Evolutionary conservation across 2,797 vertebrate species (phyloP).

Genomic region (Malurus leucopterus): DNA sequence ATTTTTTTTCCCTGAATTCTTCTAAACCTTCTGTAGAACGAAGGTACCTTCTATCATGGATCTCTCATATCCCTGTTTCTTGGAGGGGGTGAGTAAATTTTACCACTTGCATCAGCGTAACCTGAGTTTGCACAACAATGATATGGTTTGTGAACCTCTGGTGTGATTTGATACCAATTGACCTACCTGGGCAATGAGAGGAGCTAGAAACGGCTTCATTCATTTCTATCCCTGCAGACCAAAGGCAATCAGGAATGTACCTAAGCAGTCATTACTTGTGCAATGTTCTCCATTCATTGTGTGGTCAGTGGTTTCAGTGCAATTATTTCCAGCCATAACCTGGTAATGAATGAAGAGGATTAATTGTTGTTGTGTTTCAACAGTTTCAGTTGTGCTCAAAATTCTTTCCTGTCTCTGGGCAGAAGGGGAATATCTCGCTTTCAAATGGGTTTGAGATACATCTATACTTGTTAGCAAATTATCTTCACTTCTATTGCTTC

Average conservation of each 20-base stretch:
- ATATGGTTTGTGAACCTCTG: background rate
- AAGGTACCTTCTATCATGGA: background rate
- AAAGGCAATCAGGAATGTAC: background rate
- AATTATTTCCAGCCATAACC: background rate
- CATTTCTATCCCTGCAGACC: background rate
- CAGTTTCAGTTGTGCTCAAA: background rate
- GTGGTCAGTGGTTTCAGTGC: background rate
- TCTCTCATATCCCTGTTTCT: background rate
- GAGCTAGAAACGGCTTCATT: background rate
- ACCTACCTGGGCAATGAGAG: background rate
- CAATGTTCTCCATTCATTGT: background rate
- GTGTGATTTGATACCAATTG: background rate
- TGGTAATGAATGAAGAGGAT: background rate
- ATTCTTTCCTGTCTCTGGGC: background rate
- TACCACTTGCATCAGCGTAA: background rate
- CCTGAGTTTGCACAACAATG: background rate
- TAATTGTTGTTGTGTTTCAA: background rate
- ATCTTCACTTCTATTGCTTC: background rate
- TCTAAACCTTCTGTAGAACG: accelerated
- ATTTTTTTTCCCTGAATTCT: background rate
- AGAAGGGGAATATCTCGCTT: background rate
- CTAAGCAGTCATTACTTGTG: background rate
- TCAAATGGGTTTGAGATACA: background rate
- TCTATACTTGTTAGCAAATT: background rate
- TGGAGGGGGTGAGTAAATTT: background rate